A percentile compares a stretch with the other conserved stretches of the same genome.
Evolutionary conservation across 2,797 vertebrate species (phyloP).

Genomic region (Tokudaia tokunoshimensis): DNA sequence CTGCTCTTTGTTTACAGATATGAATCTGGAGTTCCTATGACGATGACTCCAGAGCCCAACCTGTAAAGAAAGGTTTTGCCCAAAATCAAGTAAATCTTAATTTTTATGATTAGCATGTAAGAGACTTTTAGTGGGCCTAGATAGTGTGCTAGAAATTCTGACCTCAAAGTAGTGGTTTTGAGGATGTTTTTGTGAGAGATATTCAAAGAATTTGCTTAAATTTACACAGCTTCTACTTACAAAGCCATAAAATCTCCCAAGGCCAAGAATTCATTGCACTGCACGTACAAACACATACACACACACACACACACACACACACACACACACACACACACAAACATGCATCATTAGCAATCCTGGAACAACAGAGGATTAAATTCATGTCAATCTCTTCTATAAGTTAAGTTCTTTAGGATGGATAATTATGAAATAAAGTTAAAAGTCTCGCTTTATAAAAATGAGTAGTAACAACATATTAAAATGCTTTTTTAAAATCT

Average conservation of each 20-base stretch:
- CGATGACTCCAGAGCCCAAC: neutral
- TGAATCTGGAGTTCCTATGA: neutral
- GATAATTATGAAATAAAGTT: conserved; percentile 21
- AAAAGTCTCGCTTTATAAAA: conserved; percentile 41
- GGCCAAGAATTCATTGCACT: neutral
- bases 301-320: neutral
- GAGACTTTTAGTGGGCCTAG: neutral
- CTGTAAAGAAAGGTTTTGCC: neutral
- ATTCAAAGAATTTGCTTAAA: conserved; percentile 60
- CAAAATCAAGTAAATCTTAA: neutral
- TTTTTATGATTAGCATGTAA: neutral
- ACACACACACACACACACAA: neutral
- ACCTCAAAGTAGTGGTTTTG: neutral
- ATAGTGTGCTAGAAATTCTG: neutral
- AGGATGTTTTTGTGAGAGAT: conserved; percentile 16
- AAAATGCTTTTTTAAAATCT: neutral
- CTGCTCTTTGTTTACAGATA: neutral
- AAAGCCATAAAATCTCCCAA: neutral
- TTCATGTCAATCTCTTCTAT: conserved; percentile 41
- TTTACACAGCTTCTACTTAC: conserved; percentile 34
- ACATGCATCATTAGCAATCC: neutral
- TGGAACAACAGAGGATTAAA: neutral
- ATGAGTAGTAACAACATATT: neutral
- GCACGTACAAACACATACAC: neutral
- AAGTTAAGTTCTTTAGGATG: conserved; percentile 4